A percentile compares a stretch with the other conserved stretches of the same genome.
These are phyloP conservation scores for Crotophaga sulcirostris DNA, from an alignment of 2,113 vertebrate species.

Conservation along the genomic window DNA sequence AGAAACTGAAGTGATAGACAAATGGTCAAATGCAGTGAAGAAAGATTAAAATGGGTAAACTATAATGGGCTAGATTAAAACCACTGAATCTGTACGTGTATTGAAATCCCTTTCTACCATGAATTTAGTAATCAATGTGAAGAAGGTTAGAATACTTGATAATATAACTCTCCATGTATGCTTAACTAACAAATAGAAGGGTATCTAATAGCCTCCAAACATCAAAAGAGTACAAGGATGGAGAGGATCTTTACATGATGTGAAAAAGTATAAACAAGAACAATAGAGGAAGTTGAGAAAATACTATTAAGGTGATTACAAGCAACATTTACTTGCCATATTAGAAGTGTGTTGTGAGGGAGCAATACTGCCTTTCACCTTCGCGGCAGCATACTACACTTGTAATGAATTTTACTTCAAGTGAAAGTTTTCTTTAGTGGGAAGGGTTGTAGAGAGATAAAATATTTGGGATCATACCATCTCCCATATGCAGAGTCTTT, in stretches of 20 bases:
- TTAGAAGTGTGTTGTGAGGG: not conserved
- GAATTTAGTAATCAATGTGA: not conserved
- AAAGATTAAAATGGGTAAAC: not conserved
- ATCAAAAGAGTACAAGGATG: not conserved
- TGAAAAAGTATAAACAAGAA: not conserved
- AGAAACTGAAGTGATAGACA: not conserved
- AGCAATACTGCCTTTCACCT: not conserved
- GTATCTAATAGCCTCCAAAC: not conserved
- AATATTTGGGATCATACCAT: conserved; percentile 32
- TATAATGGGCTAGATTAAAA: not conserved
- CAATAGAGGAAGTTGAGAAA: not conserved
- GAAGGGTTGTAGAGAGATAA: not conserved
- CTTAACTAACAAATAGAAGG: not conserved
- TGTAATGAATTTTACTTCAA: not conserved
- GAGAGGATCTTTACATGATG: not conserved
- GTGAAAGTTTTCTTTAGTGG: not conserved
- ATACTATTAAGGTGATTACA: not conserved
- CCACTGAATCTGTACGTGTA: not conserved
- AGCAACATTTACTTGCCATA: not conserved
- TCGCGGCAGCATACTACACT: not conserved
- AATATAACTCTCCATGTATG: not conserved
- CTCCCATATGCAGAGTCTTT: conserved; percentile 52
- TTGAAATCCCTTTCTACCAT: not conserved
- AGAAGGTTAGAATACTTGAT: not conserved
- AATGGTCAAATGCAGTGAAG: not conserved